These are phyloP conservation scores for Bombyx mori DNA, from an alignment of 1,140 invertebrate species.

Conservation along the genomic window ASM3026992v2 NC_085117.1:248001-248500, in stretches of 20 bases:
- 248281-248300: slow-evolving; percentile 26
- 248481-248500: too few species aligned
- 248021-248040: too few species aligned
- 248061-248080: background rate
- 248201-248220: slow-evolving; percentile 37
- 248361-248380: too few species aligned
- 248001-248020: too few species aligned
- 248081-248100: background rate
- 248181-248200: slow-evolving; percentile 39
- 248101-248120: background rate
- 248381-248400: too few species aligned
- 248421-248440: too few species aligned
- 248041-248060: too few species aligned
- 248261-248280: slow-evolving; percentile 34
- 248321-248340: slow-evolving; percentile 25
- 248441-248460: too few species aligned
- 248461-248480: too few species aligned
- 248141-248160: too few species aligned
- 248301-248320: slow-evolving; percentile 38
- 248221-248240: slow-evolving; percentile 38
- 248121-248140: background rate
- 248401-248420: too few species aligned
- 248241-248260: slow-evolving; percentile 44
- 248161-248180: slow-evolving; percentile 12
- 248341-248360: slow-evolving; percentile 6